phyloP scores from a whole-genome alignment of 2,113 vertebrate species.

The Progne subis region DNA sequence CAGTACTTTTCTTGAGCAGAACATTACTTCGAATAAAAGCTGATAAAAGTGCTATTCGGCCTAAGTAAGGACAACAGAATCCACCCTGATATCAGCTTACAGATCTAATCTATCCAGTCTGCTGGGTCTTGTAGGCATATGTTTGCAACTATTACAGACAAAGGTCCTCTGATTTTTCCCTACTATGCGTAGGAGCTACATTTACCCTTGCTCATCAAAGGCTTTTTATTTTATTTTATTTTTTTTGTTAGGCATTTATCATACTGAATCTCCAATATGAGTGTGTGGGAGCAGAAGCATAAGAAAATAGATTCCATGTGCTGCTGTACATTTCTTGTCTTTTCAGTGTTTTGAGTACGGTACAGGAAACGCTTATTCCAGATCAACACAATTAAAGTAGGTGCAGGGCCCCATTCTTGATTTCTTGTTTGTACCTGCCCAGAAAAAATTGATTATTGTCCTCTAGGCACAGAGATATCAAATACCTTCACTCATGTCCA shows the following conservation, averaged over 20 bases:
- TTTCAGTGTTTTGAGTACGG: not conserved
- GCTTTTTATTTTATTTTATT: not conserved
- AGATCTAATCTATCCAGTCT: not conserved
- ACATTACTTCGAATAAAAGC: not conserved
- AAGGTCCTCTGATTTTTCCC: not conserved
- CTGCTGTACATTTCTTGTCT: not conserved
- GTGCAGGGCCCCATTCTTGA: not conserved
- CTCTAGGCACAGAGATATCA: not conserved
- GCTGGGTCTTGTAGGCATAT: not conserved
- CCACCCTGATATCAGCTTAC: not conserved
- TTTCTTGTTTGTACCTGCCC: not conserved
- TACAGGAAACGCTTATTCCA: not conserved
- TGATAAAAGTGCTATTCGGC: not conserved
- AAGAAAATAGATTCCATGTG: not conserved
- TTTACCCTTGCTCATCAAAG: not conserved
- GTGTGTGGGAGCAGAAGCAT: not conserved
- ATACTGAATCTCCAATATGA: not conserved
- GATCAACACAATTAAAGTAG: not conserved
- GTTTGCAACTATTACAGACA: not conserved
- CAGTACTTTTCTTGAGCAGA: not conserved
- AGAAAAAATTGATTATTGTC: not conserved
- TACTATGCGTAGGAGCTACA: accelerated
- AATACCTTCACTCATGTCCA: not conserved
- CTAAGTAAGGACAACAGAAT: not conserved
- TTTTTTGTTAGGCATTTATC: not conserved